phyloP scores from a whole-genome alignment of 2,113 vertebrate genomes.

The Sphyrna mokarran region DNA sequence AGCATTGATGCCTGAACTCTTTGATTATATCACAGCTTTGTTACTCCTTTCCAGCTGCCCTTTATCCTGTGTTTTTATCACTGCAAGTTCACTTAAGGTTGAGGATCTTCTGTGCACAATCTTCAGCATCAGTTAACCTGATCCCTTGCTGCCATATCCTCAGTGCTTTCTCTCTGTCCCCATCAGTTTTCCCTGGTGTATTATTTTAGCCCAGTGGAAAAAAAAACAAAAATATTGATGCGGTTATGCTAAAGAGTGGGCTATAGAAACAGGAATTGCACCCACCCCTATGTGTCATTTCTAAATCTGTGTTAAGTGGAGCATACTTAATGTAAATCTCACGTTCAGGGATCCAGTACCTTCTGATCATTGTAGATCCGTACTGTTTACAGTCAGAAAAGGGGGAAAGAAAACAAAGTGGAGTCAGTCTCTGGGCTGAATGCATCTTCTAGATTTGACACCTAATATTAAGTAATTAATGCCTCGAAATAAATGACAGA shows the following conservation, averaged over 20 bases:
- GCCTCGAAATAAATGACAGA: slow-evolving; percentile 69
- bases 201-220: background rate
- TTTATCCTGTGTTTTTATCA: background rate
- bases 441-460: slow-evolving; percentile 69
- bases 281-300: background rate
- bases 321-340: slow-evolving; percentile 24
- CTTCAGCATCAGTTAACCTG: background rate
- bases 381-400: slow-evolving; percentile 64
- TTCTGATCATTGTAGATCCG: slow-evolving; percentile 68
- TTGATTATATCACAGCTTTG: background rate
- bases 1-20: background rate
- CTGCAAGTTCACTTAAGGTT: background rate
- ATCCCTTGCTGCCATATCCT: background rate
- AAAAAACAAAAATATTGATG: background rate
- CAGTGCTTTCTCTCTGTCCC: background rate
- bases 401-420: slow-evolving; percentile 57
- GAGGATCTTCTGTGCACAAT: background rate
- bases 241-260: background rate
- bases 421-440: slow-evolving; percentile 53
- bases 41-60: background rate
- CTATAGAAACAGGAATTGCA: background rate
- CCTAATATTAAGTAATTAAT: slow-evolving; percentile 65
- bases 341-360: slow-evolving; percentile 51
- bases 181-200: background rate
- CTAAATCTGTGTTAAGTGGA: background rate